Base-by-base conservation (phyloP, 2,888 invertebrate genomes). In the Rutpela maculata region DNA sequence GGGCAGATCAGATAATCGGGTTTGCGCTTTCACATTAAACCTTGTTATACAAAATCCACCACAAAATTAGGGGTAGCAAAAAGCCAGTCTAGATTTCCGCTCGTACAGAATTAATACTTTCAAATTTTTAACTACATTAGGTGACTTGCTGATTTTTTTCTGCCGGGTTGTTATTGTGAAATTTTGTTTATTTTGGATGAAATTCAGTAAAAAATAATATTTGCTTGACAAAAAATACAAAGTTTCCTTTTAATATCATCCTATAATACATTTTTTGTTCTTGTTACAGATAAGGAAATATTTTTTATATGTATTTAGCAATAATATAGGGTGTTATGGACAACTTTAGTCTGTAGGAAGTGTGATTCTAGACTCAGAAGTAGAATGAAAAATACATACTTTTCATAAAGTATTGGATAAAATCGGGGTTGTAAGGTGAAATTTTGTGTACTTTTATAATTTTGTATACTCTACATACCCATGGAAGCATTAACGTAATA, bases 1-100 rank as follows among this genome's bases (percentile, higher is more conserved):
- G 70, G 70, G 60, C 60, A 60, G 31, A 75, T 75, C 74, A 56
- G 74, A 77, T 79, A 79, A 79, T 79, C 71, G 74, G 79, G 75
- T 86, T 86, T 84, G 86, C 87, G 86, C 87, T 87, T 86, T 85
- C 83, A 85, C 82, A 84, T 85, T 84, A 86, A 81, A 84, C 82
- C 85, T 85, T 83, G 83, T 84, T 85, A 83, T 82, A 84, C 76
- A 85, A 85, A 86, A 86, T 86, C 83, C 80, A 86, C 86, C 85
- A 84, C 84, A 85, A 86, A 86, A 87, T 86, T 86, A 85, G 84
- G 86, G 85, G 83, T 83, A 84, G 83, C 81, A 83, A 84, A 82
- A 85, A 84, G 83, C 74, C 69, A 15, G 78, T 78, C 81, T 81
- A 74, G 81, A 84, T 79, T 81, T 82, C 83, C 80, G 79, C 76